phyloP scores from a whole-genome alignment of 2,113 vertebrate species.

The Carassius gibelio region DNA sequence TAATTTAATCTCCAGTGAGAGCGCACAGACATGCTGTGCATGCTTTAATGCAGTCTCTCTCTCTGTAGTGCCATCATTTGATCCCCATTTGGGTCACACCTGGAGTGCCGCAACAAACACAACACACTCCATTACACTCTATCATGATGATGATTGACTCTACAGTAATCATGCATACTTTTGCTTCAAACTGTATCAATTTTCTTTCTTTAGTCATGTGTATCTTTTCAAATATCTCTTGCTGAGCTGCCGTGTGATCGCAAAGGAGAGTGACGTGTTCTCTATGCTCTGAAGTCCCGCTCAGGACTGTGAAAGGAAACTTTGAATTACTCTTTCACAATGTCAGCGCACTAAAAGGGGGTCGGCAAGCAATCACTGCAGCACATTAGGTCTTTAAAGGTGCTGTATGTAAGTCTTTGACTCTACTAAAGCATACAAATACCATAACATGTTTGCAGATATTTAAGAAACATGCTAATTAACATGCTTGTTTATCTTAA shows the following conservation, averaged over 20 bases:
- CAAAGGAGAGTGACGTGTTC: neutral
- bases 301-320: constrained; percentile 16
- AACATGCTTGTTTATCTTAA: too few species aligned
- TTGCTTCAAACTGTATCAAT: constrained; percentile 34
- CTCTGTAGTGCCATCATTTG: constrained; percentile 13
- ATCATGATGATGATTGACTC: constrained; percentile 30
- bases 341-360: constrained; percentile 14
- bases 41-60: constrained; percentile 19
- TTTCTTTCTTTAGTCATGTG: constrained; percentile 12
- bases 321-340: constrained; percentile 35
- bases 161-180: constrained; percentile 30
- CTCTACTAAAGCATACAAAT: too few species aligned
- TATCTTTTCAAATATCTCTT: neutral
- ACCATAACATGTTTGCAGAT: too few species aligned
- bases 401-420: too few species aligned
- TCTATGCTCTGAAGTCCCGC: neutral
- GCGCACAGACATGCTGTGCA: constrained; percentile 48
- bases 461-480: too few species aligned
- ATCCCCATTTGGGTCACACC: constrained; percentile 42
- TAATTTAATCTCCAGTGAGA: constrained; percentile 57
- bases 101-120: neutral
- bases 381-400: constrained; percentile 44
- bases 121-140: constrained; percentile 5
- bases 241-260: neutral
- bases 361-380: neutral